These are phyloP conservation scores for Drosophila guanche DNA, from an alignment of 1,140 invertebrate genomes.

Conservation along the genomic window DNA sequence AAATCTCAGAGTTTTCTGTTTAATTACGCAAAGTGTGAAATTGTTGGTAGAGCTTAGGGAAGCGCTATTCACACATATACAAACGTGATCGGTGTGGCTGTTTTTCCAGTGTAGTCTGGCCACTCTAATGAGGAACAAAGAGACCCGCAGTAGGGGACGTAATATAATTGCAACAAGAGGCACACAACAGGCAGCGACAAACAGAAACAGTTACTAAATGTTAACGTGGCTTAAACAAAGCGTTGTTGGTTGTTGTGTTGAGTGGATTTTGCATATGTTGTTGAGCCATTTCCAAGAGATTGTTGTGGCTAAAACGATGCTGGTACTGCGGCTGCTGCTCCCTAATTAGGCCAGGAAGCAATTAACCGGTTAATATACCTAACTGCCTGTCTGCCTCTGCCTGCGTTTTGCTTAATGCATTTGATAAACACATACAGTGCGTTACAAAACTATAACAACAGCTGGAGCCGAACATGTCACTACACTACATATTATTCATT, in stretches of 20 bases:
- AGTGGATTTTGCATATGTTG: constrained; percentile 45
- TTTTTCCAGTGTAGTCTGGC: neutral
- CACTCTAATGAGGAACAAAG: neutral
- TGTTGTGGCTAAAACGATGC: constrained; percentile 26
- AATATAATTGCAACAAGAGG: constrained; percentile 43
- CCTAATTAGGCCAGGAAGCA: constrained; percentile 77
- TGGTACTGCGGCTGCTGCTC: constrained; percentile 13
- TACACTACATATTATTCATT: neutral
- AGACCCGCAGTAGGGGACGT: constrained; percentile 21
- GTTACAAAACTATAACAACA: neutral
- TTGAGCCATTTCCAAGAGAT: constrained; percentile 7
- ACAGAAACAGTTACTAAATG: constrained; percentile 30
- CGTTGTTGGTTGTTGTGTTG: constrained; percentile 15
- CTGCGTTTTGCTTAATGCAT: constrained; percentile 49
- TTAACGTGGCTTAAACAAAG: constrained; percentile 11
- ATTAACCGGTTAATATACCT: constrained; percentile 67
- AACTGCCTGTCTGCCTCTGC: constrained; percentile 18
- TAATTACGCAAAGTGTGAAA: constrained; percentile 53
- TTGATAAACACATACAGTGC: constrained; percentile 18
- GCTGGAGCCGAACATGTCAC: neutral
- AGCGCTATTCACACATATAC: constrained; percentile 10
- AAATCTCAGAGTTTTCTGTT: constrained; percentile 27
- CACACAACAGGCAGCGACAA: neutral
- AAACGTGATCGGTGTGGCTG: constrained; percentile 20
- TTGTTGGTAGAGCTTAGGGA: constrained; percentile 15